Evolutionary conservation across 2,113 vertebrate genomes (phyloP).

Genomic region (Toxostoma redivivum): DNA sequence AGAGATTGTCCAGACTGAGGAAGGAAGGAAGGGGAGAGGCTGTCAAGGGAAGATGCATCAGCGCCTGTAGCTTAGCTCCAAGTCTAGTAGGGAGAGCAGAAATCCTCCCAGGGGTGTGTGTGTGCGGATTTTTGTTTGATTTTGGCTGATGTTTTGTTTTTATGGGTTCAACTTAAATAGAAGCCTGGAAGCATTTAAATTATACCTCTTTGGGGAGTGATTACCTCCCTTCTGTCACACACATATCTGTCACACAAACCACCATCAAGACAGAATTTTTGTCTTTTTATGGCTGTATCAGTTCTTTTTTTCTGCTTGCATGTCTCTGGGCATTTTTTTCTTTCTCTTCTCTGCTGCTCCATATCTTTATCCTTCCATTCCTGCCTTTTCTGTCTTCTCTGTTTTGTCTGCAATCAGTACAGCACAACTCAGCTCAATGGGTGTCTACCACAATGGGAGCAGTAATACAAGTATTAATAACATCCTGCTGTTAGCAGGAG

Average conservation of each 20-base stretch:
- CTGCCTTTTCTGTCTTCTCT: not conserved
- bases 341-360: not conserved
- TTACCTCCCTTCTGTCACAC: not conserved
- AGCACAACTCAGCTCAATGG: not conserved
- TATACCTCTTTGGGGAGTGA: not conserved
- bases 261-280: not conserved
- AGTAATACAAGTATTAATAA: slow-evolving; percentile 21
- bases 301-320: not conserved
- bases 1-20: not conserved
- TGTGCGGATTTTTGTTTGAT: not conserved
- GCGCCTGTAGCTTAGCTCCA: not conserved
- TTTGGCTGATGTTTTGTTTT: not conserved
- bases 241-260: not conserved
- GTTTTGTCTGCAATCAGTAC: not conserved
- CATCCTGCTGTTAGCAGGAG: slow-evolving; percentile 8
- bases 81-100: not conserved
- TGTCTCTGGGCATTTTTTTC: not conserved
- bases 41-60: not conserved
- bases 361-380: not conserved
- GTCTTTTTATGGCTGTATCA: not conserved
- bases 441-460: not conserved
- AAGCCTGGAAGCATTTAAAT: not conserved
- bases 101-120: not conserved
- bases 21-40: not conserved
- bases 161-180: not conserved